These are phyloP conservation scores for Sogatella furcifera DNA, from an alignment of 1,140 invertebrate genomes.

Conservation along the genomic window DNA sequence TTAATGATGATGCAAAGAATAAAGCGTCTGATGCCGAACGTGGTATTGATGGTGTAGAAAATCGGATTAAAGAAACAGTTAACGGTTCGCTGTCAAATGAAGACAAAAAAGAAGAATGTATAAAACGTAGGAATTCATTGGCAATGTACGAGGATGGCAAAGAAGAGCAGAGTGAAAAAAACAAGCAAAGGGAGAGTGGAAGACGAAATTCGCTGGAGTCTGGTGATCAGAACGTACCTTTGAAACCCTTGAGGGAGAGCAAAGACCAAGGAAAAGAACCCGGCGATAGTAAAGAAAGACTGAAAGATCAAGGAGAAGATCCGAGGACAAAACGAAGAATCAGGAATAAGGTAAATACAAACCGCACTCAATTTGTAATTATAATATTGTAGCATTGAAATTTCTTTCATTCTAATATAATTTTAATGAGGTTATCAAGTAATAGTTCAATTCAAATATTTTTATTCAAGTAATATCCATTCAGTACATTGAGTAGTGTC, in stretches of 20 bases:
- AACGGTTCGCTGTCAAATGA: too few relatives aligned
- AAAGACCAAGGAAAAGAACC: slow-evolving; percentile 34
- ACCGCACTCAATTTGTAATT: background rate
- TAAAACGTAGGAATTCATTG: background rate
- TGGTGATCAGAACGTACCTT: slow-evolving; percentile 3
- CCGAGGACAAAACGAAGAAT: slow-evolving; percentile 48
- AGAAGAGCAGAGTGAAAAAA: slow-evolving; percentile 27
- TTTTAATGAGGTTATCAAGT: too few relatives aligned
- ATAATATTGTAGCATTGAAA: too few relatives aligned
- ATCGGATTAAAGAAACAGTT: too few relatives aligned
- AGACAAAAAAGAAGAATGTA: background rate
- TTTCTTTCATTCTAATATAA: too few relatives aligned
- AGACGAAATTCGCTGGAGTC: slow-evolving; percentile 21
- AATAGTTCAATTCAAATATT: too few relatives aligned
- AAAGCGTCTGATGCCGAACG: too few relatives aligned
- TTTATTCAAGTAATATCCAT: too few relatives aligned
- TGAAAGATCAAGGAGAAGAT: slow-evolving; percentile 43
- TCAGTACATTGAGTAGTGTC: too few relatives aligned
- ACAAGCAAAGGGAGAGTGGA: slow-evolving; percentile 24
- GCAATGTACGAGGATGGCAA: slow-evolving; percentile 3
- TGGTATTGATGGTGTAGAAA: too few relatives aligned
- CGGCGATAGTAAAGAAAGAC: slow-evolving; percentile 32
- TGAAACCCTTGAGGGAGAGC: background rate
- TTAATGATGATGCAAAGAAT: too few relatives aligned
- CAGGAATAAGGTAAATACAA: slow-evolving; percentile 46